Conservation (phyloP, 1,140 invertebrate species). For the Pogonus chalceus region DNA sequence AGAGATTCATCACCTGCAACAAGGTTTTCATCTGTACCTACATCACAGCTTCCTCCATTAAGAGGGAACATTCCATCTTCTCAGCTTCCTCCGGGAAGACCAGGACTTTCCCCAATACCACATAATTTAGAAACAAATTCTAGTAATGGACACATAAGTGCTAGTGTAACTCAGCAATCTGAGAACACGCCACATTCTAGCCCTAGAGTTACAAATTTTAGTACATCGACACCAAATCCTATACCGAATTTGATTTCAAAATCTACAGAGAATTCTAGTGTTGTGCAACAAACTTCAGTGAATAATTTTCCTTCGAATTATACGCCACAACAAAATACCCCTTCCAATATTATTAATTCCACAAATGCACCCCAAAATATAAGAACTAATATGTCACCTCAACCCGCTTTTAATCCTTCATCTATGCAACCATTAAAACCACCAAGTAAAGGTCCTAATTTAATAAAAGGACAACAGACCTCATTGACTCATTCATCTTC, state of each 20-base stretch:
- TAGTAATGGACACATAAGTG: background rate
- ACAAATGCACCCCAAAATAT: background rate
- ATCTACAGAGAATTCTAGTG: background rate
- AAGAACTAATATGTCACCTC: background rate
- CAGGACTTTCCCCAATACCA: constrained; percentile 16
- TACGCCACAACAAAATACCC: background rate
- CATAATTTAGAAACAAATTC: background rate
- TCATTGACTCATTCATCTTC: background rate
- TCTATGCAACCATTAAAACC: background rate
- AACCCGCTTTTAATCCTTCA: background rate
- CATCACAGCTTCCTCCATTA: constrained; percentile 25
- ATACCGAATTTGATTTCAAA: constrained; percentile 10
- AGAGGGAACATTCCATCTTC: constrained; percentile 22
- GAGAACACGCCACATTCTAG: constrained; percentile 14
- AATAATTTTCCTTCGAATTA: no score
- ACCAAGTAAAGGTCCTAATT: background rate
- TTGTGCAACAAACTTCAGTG: background rate
- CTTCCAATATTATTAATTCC: background rate
- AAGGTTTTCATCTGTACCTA: constrained; percentile 22
- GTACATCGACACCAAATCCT: constrained; percentile 21
- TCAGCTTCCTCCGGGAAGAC: constrained; percentile 26
- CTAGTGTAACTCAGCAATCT: background rate
- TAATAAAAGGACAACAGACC: background rate
- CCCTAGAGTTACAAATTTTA: constrained; percentile 13
- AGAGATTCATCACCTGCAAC: constrained; percentile 29